Evolutionary conservation across 1,140 invertebrate genomes (phyloP).

Genomic region (Scaptomyza pallida): DNA sequence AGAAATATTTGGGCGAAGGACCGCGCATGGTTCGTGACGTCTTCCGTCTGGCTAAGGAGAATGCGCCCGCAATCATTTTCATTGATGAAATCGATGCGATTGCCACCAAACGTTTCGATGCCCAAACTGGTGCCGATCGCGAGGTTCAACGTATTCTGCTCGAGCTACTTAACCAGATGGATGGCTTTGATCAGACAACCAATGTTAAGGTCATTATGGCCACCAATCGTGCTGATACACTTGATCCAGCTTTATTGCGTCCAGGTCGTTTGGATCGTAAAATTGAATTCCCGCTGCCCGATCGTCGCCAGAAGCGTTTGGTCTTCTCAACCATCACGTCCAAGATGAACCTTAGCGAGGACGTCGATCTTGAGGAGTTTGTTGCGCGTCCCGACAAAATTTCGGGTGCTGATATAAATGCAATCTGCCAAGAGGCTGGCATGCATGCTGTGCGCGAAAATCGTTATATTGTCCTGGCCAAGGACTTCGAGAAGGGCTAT

Average conservation of each 20-base stretch:
- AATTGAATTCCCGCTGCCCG: slow-evolving; percentile 99
- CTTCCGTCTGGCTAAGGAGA: slow-evolving; percentile 99
- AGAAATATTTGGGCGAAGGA: slow-evolving; percentile 99
- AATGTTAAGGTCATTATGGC: slow-evolving; percentile 99
- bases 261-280: slow-evolving; percentile 99
- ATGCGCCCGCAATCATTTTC: slow-evolving; percentile 99
- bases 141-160: slow-evolving; percentile 99
- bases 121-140: slow-evolving; percentile 99
- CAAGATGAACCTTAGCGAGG: slow-evolving; percentile 99
- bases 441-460: slow-evolving; percentile 99
- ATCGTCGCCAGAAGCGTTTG: slow-evolving; percentile 98
- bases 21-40: slow-evolving; percentile 99
- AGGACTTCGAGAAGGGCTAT: slow-evolving; percentile 99
- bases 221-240: slow-evolving; percentile 97
- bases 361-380: slow-evolving; percentile 99
- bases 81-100: slow-evolving; percentile 99
- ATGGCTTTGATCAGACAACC: slow-evolving; percentile 99
- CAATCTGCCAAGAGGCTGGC: slow-evolving; percentile 99
- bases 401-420: slow-evolving; percentile 99
- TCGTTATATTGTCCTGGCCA: slow-evolving; percentile 96
- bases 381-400: slow-evolving; percentile 99
- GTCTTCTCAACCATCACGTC: slow-evolving; percentile 99
- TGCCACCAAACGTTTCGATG: slow-evolving; percentile 99
- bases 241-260: slow-evolving; percentile 98
- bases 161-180: slow-evolving; percentile 99